These are phyloP conservation scores for Norana najaformis DNA, from an alignment of 2,888 invertebrate genomes.

Conservation along the genomic window DNA sequence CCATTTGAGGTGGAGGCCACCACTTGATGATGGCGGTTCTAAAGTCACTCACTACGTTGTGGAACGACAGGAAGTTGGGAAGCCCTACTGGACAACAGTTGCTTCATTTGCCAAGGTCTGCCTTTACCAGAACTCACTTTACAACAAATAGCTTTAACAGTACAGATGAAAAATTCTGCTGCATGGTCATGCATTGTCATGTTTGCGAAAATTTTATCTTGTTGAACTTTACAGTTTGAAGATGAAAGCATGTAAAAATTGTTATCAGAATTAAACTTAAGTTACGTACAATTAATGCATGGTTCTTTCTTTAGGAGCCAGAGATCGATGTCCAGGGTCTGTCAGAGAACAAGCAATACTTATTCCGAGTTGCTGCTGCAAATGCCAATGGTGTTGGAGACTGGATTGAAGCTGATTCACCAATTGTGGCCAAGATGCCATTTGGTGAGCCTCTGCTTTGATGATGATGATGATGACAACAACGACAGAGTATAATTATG, in stretches of 20 bases:
- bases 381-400: constrained; percentile 91
- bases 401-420: constrained; percentile 78
- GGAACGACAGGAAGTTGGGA: constrained; percentile 85
- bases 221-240: background rate
- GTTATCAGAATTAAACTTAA: background rate
- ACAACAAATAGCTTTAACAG: background rate
- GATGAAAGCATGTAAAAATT: background rate
- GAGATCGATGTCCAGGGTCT: constrained; percentile 88
- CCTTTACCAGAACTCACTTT: background rate
- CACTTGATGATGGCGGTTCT: constrained; percentile 88
- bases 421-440: constrained; percentile 84
- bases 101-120: constrained; percentile 42
- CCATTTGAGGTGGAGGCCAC: constrained; percentile 88
- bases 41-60: constrained; percentile 92
- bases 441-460: constrained; percentile 66
- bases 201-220: background rate
- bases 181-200: background rate
- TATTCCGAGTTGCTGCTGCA: constrained; percentile 94
- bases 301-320: constrained; percentile 72
- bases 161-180: background rate
- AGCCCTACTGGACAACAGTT: constrained; percentile 74
- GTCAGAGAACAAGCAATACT: constrained; percentile 92
- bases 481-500: background rate
- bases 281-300: background rate
- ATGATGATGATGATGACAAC: background rate